phyloP scores from a whole-genome alignment of 1,140 invertebrate genomes.

The Euwallacea fornicatus region DNA sequence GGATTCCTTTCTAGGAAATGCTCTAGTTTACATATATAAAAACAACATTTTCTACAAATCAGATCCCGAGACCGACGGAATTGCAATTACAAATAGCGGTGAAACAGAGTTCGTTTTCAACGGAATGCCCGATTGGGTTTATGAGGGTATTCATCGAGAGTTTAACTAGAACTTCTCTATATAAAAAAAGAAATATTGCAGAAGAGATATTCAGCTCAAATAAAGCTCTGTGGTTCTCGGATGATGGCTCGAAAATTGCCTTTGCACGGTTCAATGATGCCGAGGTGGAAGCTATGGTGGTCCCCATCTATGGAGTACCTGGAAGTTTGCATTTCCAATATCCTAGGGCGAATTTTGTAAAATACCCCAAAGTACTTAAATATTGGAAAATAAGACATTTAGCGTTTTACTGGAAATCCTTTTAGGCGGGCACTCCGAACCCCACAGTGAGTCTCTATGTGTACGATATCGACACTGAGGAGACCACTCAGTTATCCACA shows the following conservation, averaged over 20 bases:
- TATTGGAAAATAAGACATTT: not conserved
- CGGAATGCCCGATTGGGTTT: conserved; percentile 77
- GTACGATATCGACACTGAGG: conserved; percentile 34
- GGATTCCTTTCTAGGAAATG: conserved; percentile 54
- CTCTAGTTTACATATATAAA: conserved; percentile 72
- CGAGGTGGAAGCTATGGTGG: conserved; percentile 64
- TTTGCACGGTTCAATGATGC: conserved; percentile 86
- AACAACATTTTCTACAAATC: conserved; percentile 71
- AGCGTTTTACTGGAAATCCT: conserved; percentile 28
- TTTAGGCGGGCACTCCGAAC: conserved; percentile 75
- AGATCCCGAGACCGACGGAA: conserved; percentile 16
- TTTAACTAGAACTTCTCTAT: not conserved
- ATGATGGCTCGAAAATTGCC: conserved; percentile 74
- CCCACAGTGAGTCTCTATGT: conserved; percentile 71
- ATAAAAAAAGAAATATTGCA: conserved; percentile 52
- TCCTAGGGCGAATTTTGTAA: conserved; percentile 66
- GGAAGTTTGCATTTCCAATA: conserved; percentile 68
- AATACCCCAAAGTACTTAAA: conserved; percentile 81
- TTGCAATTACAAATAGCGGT: conserved; percentile 56
- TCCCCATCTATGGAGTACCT: conserved; percentile 69
- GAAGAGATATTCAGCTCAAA: conserved; percentile 89
- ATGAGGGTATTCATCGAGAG: conserved; percentile 59
- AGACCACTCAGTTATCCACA: conserved; percentile 30
- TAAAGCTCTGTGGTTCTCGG: conserved; percentile 87
- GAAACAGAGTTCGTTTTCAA: conserved; percentile 66